Evolutionary conservation across 2,888 invertebrate genomes (phyloP).

Genomic region (Orthonychiurus folsomi): DNA sequence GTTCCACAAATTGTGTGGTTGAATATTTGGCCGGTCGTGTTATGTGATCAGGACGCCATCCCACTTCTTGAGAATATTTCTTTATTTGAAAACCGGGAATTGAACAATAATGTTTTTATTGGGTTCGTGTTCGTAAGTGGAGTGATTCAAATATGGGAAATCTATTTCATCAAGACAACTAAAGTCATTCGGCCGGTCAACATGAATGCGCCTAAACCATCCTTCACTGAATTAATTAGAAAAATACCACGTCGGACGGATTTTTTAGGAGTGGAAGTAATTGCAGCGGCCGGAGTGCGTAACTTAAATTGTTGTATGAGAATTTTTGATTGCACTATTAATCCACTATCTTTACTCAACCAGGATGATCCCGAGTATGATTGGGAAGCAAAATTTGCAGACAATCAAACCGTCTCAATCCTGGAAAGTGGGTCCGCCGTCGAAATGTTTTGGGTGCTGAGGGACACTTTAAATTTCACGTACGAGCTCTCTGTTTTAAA

Average conservation of each 20-base stretch:
- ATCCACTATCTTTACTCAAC: not conserved
- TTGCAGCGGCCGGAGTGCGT: not conserved
- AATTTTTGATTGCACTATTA: not conserved
- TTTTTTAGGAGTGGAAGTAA: not conserved
- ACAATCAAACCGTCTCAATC: not conserved
- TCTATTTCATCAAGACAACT: not conserved
- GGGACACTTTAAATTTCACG: not conserved
- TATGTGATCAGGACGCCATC: too few species aligned
- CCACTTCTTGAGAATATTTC: too few species aligned
- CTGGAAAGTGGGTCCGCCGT: not conserved
- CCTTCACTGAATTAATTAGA: not conserved
- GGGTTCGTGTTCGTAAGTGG: not conserved
- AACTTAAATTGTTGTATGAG: not conserved
- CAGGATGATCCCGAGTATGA: not conserved
- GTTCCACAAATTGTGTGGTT: too few species aligned
- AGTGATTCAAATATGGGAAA: not conserved
- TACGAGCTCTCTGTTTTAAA: too few species aligned
- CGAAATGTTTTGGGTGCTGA: not conserved
- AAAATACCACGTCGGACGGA: not conserved
- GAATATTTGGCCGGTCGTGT: too few species aligned
- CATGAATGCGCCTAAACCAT: not conserved
- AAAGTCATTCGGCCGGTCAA: not conserved
- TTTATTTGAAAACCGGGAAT: too few species aligned
- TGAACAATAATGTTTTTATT: not conserved
- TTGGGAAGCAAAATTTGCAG: not conserved